phyloP scores from a whole-genome alignment of 2,797 vertebrate species.

The Acrocephalus scirpaceus region DNA sequence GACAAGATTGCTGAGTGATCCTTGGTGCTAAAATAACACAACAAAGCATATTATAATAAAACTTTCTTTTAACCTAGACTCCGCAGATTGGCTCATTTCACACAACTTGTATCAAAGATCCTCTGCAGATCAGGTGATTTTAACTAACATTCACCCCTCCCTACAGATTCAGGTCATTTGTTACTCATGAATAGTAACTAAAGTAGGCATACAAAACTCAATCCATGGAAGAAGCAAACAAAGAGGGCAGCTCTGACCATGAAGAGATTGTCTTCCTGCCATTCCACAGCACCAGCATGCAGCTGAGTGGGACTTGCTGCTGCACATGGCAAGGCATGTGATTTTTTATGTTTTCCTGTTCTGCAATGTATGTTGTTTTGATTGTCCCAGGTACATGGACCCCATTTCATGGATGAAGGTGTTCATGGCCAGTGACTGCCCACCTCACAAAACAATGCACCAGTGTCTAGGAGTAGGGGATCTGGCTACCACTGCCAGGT shows the following conservation, averaged over 20 bases:
- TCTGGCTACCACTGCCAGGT: neutral
- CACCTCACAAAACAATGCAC: neutral
- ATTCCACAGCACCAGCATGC: neutral
- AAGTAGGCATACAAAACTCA: neutral
- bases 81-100: neutral
- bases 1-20: neutral
- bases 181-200: neutral
- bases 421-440: neutral
- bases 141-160: neutral
- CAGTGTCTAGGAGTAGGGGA: accelerated
- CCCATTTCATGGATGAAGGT: neutral
- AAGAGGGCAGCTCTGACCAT: neutral
- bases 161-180: neutral
- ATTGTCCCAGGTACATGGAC: accelerated
- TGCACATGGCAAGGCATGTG: accelerated
- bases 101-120: neutral
- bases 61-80: neutral
- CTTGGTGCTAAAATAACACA: neutral
- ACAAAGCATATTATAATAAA: neutral
- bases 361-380: accelerated
- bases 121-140: neutral
- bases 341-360: neutral
- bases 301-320: neutral
- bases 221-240: neutral
- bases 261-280: accelerated